Base-by-base conservation (phyloP, 2,797 vertebrate species). In the Hyperoplus immaculatus region DNA sequence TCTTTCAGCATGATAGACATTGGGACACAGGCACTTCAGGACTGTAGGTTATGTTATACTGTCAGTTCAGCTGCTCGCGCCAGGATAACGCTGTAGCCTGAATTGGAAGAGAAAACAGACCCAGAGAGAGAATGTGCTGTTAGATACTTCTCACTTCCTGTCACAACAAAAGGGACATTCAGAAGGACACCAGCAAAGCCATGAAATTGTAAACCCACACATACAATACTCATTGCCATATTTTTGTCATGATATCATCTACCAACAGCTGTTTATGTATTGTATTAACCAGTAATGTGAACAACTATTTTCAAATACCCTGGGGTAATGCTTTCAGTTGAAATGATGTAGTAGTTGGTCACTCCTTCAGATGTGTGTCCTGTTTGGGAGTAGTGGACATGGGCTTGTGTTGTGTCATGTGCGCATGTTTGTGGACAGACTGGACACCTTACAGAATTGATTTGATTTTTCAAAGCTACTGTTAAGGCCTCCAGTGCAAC, bases 141-240 rank as follows among this genome's bases (percentile, higher is more conserved):
- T 59, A 41, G 72, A 60, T 65, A 45, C 29, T 7, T 78, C 42
- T 16, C 12, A 76, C 81, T 72, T 84, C 79, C 82, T 84, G 73
- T 77, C 41, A 18, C 61, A 53, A 77, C 83, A 86, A 77, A 72
- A 42, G 29, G 39, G 29, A 5, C 67, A 59, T 81, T 67, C 64
- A 75, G 67, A 9, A 5, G 3, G 18, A 18, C 45, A 62, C 66
- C 42, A 16, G 45, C 43, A 16, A 41, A 62, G 36, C 36, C 41
- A 51, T 5, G 51, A 3, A 29, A 54, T 6, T 39, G 15, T 43
- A 18, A 43, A 36, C 67, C 57, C 18, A 42, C 2, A 38, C 45
- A 18, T 29, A 29, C 29, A 29, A 29, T 29, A 29, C 29, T 29
- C 29, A 29, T 50, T 49, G 21, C 38, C 13, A 49, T 45, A 63